Conservation (phyloP, 2,888 invertebrate species). For the Drosophila macrothrix region DNA sequence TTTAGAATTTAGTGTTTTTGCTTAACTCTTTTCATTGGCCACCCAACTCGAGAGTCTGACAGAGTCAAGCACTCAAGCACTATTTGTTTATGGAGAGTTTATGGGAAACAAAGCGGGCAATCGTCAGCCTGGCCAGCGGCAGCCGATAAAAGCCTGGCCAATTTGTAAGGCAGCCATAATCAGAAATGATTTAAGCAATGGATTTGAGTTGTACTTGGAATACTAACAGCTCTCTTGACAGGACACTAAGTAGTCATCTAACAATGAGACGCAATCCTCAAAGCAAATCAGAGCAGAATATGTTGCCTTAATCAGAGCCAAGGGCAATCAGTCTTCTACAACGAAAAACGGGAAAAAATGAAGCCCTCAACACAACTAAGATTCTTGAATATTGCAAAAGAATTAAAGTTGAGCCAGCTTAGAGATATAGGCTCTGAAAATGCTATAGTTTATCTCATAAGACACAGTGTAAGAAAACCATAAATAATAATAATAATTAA, state of each 20-base stretch:
- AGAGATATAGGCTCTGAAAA: no score
- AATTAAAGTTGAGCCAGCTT: background rate
- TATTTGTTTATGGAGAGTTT: conserved; percentile 1
- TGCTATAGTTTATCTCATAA: background rate
- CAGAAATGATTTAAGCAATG: background rate
- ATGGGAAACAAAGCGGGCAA: background rate
- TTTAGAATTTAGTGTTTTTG: conserved; percentile 49
- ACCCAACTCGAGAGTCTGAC: background rate
- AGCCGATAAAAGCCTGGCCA: background rate
- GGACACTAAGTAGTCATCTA: background rate
- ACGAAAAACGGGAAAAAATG: background rate
- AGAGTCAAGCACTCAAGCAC: background rate
- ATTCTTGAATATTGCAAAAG: background rate
- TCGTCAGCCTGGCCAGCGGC: background rate
- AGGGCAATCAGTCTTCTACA: background rate
- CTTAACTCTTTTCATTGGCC: conserved; percentile 4
- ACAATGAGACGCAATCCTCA: background rate
- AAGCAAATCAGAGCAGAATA: background rate
- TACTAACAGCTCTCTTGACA: background rate
- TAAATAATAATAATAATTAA: background rate
- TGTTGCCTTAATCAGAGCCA: background rate
- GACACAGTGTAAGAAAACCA: no score
- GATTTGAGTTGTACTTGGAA: background rate
- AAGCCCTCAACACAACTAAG: fast-evolving
- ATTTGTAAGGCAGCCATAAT: background rate